Evolutionary conservation across 2,797 vertebrate genomes (phyloP), one percentile per base, ranked within the genome.

Genomic region (Aplochiton taeniatus): DNA sequence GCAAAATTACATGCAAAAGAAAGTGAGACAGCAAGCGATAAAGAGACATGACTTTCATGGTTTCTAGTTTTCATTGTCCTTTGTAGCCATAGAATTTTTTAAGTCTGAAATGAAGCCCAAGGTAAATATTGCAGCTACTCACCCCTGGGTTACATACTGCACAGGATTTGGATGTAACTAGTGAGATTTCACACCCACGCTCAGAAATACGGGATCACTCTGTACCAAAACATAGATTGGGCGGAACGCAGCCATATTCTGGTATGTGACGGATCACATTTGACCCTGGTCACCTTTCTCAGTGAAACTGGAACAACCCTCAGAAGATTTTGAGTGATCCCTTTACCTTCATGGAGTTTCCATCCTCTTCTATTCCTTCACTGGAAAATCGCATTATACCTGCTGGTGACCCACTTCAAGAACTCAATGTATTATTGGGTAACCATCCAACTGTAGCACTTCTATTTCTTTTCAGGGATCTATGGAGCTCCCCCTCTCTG

Each of bases 381-480:
- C 14, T 69, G 43, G 52, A 10, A 67, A 58, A 66, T 71, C 55
- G 11, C 43, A 70, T 58, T 54, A 58, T 77, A 73, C 58, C 49
- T 18, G 44, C 43, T 17, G 41, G 69, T 51, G 61, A 62, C 46
- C 59, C 45, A 45, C 31, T 59, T 45, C 4, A 50, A 45, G 0
- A 0, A 17, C 44, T 61, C 20, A 18, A 2, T 19, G 59, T n/a
- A n/a, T 11, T 55, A 6, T 52, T 31, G 16, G 69, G 16, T 17
- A 3, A 11, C 8, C 17, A 17, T 61, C n/a, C 50, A 44, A 52
- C 61, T 61, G 41, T 70, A n/a, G 49, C 12, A 18, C 4, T 11
- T 53, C 46, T 11, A 61, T 50, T 68, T 66, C 57, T 59, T 65
- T 58, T 52, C 16, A 49, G 4, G 1, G n/a, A 10, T n/a, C 54